Base-by-base conservation (phyloP, 2,888 invertebrate genomes). In the Chloroclysta siterata region DNA sequence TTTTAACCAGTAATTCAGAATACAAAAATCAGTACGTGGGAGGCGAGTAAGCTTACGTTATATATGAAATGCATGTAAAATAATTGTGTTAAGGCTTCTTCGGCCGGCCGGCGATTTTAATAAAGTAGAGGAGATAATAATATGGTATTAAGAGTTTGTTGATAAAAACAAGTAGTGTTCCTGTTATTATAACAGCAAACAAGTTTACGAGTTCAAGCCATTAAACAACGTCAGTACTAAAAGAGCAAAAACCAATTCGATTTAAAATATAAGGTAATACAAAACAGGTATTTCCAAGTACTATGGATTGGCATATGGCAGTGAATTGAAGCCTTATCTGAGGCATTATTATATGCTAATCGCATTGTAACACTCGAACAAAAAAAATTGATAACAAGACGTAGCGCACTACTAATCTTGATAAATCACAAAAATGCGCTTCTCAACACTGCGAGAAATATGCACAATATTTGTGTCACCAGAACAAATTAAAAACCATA, bases 401-500 rank as follows among this genome's bases (percentile, higher is more conserved):
- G 60, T 55, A 56, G 48, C 60, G 55, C 56, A 60, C 46, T 59
- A 63, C 53, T 36, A 60, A 66, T 57, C 61, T 57, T 39, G 69
- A 69, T 66, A 66, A 69, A 61, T 33, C 39, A 50, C 60, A 60
- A 53, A 55, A 56, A 53, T 50, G 47, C 55, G 22, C 52, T 39
- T 46, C 39, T 54, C 46, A 60, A 58, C 52, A 51, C 52, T 39
- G 28, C 17, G 36, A 46, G 59, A 64, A 64, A 62, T 46, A 47
- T 57, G 44, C 53, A 65, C 52, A 62, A 56, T 52, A 60, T 72
- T 74, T 72, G 71, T 79, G 77, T 76, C 84, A 84, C 84, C 83
- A 83, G 78, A 84, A 83, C 83, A 72, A 83, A 82, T 80, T 62
- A 52, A 66, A 58, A 72, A 70, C 70, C 74, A 76, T 75, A 75